Evolutionary conservation across 1,140 invertebrate species (phyloP), one percentile per base, ranked within the genome.

Genomic region (Pararge aegeria): DNA sequence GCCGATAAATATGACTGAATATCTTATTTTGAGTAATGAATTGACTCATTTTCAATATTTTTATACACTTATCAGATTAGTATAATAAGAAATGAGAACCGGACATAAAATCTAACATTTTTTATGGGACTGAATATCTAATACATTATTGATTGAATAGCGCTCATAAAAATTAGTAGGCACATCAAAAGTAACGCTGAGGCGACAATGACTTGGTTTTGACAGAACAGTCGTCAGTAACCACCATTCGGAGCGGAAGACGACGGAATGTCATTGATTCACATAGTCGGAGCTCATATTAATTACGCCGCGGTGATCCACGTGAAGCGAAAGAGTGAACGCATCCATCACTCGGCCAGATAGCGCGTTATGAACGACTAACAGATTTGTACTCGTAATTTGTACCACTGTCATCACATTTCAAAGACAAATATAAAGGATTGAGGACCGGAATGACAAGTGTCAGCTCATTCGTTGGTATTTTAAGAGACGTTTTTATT

Each of bases 391-490:
- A 83, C 61, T 75, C 80, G 80, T 89, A 86, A 89, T 89, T 89
- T 89, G 86, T 89, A 89, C 78, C 76, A 83, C 83, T 89, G 86
- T 89, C 86, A 87, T 89, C 86, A 87, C 84, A 86, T 87, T 86
- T 87, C 84, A 89, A 89, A 89, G 86, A 89, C 86, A 89, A 89
- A 89, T 85, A 87, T 87, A 87, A 89, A 87, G 81, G 76, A 85
- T 89, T 80, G 86, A 80, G 75, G 70, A 78, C 75, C 81, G 76
- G 83, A 83, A 86, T 86, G 86, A 89, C 83, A 80, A 89, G 86
- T 89, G 86, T 86, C 81, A 84, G 74, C 68, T 80, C 83, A 79
- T 83, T 83, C 77, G 73, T 67, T 87, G 85, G 83, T 83, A 89
- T 87, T 85, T 89, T 83, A 83, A 87, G 66, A 83, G 81, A 79